Base-by-base conservation (phyloP, 2,113 vertebrate genomes). In the Tachysurus vachellii region DNA sequence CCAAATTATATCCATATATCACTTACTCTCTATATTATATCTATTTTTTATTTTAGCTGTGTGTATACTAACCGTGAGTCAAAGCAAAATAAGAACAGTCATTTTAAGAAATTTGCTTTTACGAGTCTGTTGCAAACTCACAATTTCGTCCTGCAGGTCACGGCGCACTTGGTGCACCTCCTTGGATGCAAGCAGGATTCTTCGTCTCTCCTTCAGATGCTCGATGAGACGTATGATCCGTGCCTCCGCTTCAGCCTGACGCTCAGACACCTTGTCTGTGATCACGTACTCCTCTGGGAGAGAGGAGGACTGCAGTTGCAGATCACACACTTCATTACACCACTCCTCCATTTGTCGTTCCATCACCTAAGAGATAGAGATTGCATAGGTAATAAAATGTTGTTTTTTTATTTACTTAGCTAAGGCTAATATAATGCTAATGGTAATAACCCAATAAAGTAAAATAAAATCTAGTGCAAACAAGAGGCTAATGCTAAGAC, bases 81-180 rank as follows among this genome's bases (percentile, higher is more conserved):
- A 79, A 31, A 28, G 50, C 6, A 36, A 1, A 31, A 57, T 19
- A 79, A 19, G 54, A 13, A 79, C 14, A 28, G 10, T 28, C 16
- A 57, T 50, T 50, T 76, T 50, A n/a, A 23, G 54, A 13, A 53
- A 16, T 19, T 44, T n/a, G 14, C 47, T 50, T 28, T 5, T 17
- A 28, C 28, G 44, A 57, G 31, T 16, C 28, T 64, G 7, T 21
- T 9, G 4, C 10, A 6, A 28, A 93, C 97, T 96, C 92, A 98
- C 97, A 31, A 97, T 95, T 92, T 98, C 97, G 0, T 98, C 97
- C 87, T 98, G 97, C 86, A 97, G 93, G 93, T 98, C 97, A 47
- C 97, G 96, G 53, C 95, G 96, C 36, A 98, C 96, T 92, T 98
- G 97, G 54, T 98, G 97, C n/a, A 98, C 94, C 88, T 99, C 97